phyloP scores from a whole-genome alignment of 2,888 invertebrate species.

The Parasteatoda lunata region DNA sequence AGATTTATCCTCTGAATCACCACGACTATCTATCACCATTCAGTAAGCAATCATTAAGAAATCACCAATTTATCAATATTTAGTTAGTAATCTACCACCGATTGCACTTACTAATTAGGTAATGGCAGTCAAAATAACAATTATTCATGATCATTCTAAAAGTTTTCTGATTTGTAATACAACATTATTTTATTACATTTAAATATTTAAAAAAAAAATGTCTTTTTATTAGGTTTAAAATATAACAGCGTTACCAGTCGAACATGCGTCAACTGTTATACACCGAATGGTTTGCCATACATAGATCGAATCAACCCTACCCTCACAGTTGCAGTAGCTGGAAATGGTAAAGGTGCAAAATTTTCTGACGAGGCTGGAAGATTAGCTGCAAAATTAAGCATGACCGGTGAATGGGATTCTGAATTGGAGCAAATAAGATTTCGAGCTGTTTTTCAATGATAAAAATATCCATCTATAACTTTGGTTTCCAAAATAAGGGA shows the following conservation, averaged over 20 bases:
- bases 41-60: no score
- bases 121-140: no score
- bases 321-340: slow-evolving; percentile 69
- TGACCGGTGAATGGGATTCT: slow-evolving; percentile 70
- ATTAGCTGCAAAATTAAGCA: slow-evolving; percentile 70
- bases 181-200: not conserved
- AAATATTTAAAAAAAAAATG: not conserved
- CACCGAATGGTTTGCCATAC: slow-evolving; percentile 67
- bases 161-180: no score
- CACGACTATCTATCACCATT: no score
- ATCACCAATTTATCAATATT: no score
- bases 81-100: no score
- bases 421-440: slow-evolving; percentile 34
- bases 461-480: no score
- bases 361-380: slow-evolving; percentile 72
- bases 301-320: slow-evolving; percentile 62
- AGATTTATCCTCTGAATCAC: no score
- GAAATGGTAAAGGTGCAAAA: slow-evolving; percentile 72
- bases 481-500: no score
- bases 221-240: slow-evolving; percentile 23
- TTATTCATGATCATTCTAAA: no score
- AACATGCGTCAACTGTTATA: slow-evolving; percentile 68
- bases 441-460: not conserved
- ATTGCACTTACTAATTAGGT: no score
- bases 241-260: not conserved